Conservation (phyloP, 2,113 vertebrate genomes). For the Thermophis baileyi region DNA sequence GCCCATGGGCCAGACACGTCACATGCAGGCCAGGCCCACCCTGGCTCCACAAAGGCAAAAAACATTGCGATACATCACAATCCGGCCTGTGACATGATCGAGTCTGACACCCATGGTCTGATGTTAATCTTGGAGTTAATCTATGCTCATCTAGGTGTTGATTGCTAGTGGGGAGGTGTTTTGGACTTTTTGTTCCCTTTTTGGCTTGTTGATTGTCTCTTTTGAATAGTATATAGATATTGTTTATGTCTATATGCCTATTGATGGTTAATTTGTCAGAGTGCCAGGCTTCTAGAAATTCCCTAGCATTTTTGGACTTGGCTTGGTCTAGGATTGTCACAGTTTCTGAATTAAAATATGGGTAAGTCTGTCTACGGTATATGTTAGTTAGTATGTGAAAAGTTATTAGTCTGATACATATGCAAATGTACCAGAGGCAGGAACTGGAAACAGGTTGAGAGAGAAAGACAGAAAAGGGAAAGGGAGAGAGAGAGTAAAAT, state of each 20-base stretch:
- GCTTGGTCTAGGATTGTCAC: neutral
- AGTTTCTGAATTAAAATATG: neutral
- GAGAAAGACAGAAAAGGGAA: neutral
- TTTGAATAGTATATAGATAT: neutral
- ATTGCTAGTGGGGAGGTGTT: neutral
- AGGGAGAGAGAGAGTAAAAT: neutral
- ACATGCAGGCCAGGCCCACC: too few species aligned
- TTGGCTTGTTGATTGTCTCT: neutral
- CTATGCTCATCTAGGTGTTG: neutral
- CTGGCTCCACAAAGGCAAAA: too few species aligned
- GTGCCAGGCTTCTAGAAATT: neutral
- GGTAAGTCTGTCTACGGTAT: neutral
- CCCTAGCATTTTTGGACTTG: neutral
- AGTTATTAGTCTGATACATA: slow-evolving; percentile 9
- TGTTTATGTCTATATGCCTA: neutral
- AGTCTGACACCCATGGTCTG: too few species aligned
- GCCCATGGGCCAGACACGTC: too few species aligned
- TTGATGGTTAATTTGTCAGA: neutral
- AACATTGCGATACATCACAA: too few species aligned
- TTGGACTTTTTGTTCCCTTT: neutral
- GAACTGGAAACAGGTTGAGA: slow-evolving; percentile 7
- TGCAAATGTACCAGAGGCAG: neutral
- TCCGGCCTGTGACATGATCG: too few species aligned
- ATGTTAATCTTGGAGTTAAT: too few species aligned
- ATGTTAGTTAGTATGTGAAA: neutral